Evolutionary conservation across 2,797 vertebrate species (phyloP).

Genomic region (Miichthys miiuy): DNA sequence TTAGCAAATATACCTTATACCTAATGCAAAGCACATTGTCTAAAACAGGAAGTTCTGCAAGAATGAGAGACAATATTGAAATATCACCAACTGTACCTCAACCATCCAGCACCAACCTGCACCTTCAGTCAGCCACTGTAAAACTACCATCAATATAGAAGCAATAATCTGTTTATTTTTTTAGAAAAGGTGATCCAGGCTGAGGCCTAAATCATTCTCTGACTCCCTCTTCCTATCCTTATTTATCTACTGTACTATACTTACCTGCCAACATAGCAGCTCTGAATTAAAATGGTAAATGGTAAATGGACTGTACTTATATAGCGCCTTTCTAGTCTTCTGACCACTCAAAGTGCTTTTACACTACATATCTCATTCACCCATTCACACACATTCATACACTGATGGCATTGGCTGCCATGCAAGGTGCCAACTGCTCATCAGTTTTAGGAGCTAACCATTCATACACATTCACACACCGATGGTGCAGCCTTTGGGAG

Average conservation of each 20-base stretch:
- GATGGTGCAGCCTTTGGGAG: too few species aligned
- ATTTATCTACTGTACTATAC: neutral
- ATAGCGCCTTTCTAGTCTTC: too few species aligned
- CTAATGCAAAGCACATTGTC: neutral
- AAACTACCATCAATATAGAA: neutral
- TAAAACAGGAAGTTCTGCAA: constrained; percentile 1
- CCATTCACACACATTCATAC: too few species aligned
- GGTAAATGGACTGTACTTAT: too few species aligned
- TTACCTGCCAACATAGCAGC: neutral
- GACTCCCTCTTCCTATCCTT: too few species aligned
- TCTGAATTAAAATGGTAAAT: neutral
- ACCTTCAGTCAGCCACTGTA: neutral
- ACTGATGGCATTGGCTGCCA: too few species aligned
- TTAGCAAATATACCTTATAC: neutral
- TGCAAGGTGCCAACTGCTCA: too few species aligned
- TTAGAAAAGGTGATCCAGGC: neutral
- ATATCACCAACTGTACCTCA: neutral
- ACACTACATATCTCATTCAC: too few species aligned
- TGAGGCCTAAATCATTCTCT: too few species aligned
- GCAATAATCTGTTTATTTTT: neutral
- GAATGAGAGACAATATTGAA: neutral
- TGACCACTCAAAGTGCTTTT: too few species aligned
- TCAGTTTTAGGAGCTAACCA: too few species aligned
- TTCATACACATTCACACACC: too few species aligned
- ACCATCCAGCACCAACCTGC: neutral